Evolutionary conservation across 2,888 invertebrate genomes (phyloP), one percentile per base, ranked within the genome.

Genomic region (Sinodicranocentrus sp.): DNA sequence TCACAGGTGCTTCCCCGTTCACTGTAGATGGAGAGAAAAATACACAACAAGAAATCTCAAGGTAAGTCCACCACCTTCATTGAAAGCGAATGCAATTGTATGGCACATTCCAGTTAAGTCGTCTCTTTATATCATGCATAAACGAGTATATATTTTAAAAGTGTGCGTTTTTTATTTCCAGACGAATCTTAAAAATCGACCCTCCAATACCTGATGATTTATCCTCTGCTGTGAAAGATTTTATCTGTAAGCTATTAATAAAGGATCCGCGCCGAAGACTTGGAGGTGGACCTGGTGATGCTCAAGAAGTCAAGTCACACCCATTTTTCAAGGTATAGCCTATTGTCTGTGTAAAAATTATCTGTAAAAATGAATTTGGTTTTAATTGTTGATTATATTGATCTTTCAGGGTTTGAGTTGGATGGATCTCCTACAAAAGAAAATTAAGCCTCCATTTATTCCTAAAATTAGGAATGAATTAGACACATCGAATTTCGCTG

Each of bases 1-100:
- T 99, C 75, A 98, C 98, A 0, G 98, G 99, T 72, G 97, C 98
- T 6, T 98, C 98, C 0, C 99, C 99, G 1, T 99, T 99, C 91
- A 98, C 98, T 8, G 96, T 98, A 0, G 97, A 98, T 89, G 98
- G 97, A 25, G 97, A 97, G 90, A 94, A 94, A 90, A 98, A 98
- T 91, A 95, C 95, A 0, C 98, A 98, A 91, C 95, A 96, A 89
- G 98, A 98, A 92, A 98, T 99, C 90, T 98, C 98, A 39, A 93
- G 93, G 91, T 92, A 89, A 88, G 25, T 23, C 25, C 15, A 59
- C 21, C 1, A 5, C n/a, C n/a, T n/a, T n/a, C n/a, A n/a, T n/a
- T n/a, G n/a, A n/a, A n/a, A n/a, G n/a, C n/a, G n/a, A n/a, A n/a
- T n/a, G n/a, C n/a, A n/a, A n/a, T n/a, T n/a, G n/a, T n/a, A n/a